Conservation (phyloP, 2,113 vertebrate genomes). For the Pelvicachromis taeniatus region DNA sequence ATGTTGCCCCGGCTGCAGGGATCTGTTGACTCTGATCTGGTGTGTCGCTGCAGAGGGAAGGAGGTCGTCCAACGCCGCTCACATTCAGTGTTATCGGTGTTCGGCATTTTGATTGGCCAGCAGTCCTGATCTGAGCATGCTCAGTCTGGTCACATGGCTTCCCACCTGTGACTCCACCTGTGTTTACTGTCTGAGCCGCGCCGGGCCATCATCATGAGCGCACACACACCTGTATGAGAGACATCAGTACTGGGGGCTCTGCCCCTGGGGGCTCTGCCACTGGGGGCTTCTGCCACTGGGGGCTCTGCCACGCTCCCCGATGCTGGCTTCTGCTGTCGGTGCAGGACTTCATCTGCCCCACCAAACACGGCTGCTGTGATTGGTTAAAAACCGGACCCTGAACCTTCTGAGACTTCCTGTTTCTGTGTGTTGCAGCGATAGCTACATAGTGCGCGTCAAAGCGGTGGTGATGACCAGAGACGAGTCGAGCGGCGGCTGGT, state of each 20-base stretch:
- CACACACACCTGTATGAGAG: too few species aligned
- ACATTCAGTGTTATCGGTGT: background rate
- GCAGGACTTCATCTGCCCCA: too few species aligned
- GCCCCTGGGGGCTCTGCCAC: too few species aligned
- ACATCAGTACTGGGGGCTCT: too few species aligned
- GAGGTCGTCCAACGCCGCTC: background rate
- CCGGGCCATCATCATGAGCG: too few species aligned
- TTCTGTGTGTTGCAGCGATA: constrained; percentile 79
- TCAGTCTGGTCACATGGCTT: background rate
- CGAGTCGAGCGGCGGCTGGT: constrained; percentile 95
- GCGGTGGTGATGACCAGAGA: constrained; percentile 99
- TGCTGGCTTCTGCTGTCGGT: too few species aligned
- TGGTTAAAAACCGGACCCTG: too few species aligned
- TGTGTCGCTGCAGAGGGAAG: background rate
- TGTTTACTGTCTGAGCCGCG: too few species aligned
- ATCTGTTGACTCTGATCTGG: background rate
- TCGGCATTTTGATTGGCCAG: background rate
- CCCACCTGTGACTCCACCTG: background rate
- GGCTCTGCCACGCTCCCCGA: too few species aligned
- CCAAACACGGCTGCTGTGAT: too few species aligned
- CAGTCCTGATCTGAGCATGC: background rate
- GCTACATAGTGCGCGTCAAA: constrained; percentile 97
- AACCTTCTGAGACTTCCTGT: background rate
- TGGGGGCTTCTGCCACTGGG: too few species aligned
- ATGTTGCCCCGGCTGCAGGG: too few species aligned